Evolutionary conservation across 2,888 invertebrate genomes (phyloP), one percentile per base, ranked within the genome.

Genomic region (Plutella xylostella): DNA sequence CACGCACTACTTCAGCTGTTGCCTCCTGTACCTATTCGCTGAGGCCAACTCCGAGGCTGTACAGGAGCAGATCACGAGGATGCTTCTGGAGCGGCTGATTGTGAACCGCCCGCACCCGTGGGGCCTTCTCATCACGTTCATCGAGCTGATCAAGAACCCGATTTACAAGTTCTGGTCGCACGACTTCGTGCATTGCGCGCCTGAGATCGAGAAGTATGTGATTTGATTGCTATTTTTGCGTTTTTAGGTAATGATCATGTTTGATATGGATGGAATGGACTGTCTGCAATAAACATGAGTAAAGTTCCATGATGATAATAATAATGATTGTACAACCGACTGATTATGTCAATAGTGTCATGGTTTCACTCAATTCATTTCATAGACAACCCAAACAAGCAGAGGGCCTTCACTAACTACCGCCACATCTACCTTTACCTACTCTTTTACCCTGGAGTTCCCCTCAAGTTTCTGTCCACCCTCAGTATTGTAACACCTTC

Each of bases 1-100:
- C 82, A 99, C 99, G 17, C 98, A 99, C 84, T 99, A 99, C 85
- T 99, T 99, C 86, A 98, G 98, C 64, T 98, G 98, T 72, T 95
- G 97, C 30, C 88, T 99, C 43, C 86, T 99, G 51, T 98, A 98
- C 74, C 85, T 99, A 57, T 99, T 99, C 79, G 95, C 95, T 39
- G 98, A 98, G 73, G 97, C 98, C 6, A 97, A 98, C 67, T 92
- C 95, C 0, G 97, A 98, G 75, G 96, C 96, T 5, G 96, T 99
- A 49, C 98, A 99, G 59, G 99, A 99, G 74, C 98, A 98, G 73
- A 98, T 98, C 44, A 98, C 97, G 0, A 85, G 98, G 63, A 98
- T 98, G 57, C 85, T 99, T 45, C 87, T 99, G 47, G 99, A 99
- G 71, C 86, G 99, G 56, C 87, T 99, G 48, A 98, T 99, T 56